These are phyloP conservation scores for Emydura subglobosa DNA, from an alignment of 2,113 vertebrate genomes.

Conservation along the genomic window DNA sequence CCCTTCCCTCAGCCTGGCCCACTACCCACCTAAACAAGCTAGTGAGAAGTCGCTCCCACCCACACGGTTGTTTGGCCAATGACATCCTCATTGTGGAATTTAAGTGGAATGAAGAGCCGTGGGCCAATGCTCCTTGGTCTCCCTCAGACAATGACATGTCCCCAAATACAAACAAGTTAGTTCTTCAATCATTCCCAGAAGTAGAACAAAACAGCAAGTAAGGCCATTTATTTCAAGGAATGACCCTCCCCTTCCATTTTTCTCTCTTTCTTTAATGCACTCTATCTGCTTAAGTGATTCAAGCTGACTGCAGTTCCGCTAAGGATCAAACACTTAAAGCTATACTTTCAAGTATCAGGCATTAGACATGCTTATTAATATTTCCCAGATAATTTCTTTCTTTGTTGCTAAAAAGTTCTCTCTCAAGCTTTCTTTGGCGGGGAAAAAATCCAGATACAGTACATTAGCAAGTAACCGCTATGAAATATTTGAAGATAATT, in stretches of 20 bases:
- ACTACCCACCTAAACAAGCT: too few species aligned
- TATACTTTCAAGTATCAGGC: slow-evolving; percentile 34
- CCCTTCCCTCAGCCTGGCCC: background rate
- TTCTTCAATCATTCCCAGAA: background rate
- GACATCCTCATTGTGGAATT: background rate
- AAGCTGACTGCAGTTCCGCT: slow-evolving; percentile 21
- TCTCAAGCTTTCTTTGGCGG: slow-evolving; percentile 37
- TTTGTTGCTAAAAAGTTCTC: slow-evolving; percentile 49
- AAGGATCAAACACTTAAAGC: slow-evolving; percentile 62
- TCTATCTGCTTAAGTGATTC: slow-evolving; percentile 23
- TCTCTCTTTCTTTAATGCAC: slow-evolving; percentile 4
- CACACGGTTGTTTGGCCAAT: background rate
- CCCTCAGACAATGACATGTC: background rate
- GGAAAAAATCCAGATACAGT: background rate
- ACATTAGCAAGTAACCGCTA: slow-evolving; percentile 48
- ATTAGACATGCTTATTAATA: slow-evolving; percentile 55
- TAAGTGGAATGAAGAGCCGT: background rate
- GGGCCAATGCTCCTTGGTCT: background rate
- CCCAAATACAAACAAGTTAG: background rate
- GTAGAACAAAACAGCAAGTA: background rate
- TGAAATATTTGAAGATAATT: slow-evolving; percentile 61
- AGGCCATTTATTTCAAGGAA: slow-evolving; percentile 41
- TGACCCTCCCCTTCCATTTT: background rate
- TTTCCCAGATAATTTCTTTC: slow-evolving; percentile 52
- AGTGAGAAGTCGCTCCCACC: too few species aligned